Percentiles rank a stretch among this genome's conserved stretches.
phyloP scores from a whole-genome alignment of 2,113 vertebrate genomes.

The Dolichallabes microphthalmus region DNA sequence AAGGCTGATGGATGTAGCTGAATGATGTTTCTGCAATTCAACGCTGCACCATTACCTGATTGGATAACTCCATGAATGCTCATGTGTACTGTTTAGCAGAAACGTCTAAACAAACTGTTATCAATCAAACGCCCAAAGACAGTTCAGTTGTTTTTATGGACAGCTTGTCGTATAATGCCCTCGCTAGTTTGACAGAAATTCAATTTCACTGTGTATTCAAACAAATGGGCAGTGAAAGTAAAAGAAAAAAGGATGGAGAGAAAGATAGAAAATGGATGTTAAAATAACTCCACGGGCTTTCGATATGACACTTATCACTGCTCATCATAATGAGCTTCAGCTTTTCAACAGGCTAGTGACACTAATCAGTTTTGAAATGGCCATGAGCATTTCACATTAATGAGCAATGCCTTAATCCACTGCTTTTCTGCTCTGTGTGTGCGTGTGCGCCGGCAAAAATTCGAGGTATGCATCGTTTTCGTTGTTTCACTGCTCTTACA shows the following conservation, averaged over 20 bases:
- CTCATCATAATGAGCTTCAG: conserved; percentile 70
- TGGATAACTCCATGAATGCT: neutral
- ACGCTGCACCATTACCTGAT: too few relatives aligned
- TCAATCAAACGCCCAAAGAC: conserved; percentile 57
- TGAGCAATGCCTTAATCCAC: conserved; percentile 62
- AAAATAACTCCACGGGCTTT: conserved; percentile 51
- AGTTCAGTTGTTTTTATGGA: neutral
- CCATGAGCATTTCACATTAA: conserved; percentile 57
- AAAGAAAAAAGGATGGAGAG: neutral
- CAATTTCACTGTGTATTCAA: conserved; percentile 57
- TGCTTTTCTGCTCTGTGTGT: conserved; percentile 53
- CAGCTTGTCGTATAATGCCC: conserved; percentile 2
- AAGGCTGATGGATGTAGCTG: too few relatives aligned
- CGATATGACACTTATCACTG: conserved; percentile 66
- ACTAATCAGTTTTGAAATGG: conserved; percentile 55
- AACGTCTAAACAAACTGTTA: conserved; percentile 56
- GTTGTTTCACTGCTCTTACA: conserved; percentile 25
- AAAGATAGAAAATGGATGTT: conserved; percentile 46
- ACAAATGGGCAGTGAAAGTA: conserved; percentile 44
- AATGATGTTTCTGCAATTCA: neutral
- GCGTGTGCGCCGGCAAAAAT: neutral
- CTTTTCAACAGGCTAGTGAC: conserved; percentile 62
- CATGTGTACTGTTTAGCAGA: conserved; percentile 45
- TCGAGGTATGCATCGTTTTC: conserved; percentile 15
- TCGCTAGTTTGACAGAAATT: conserved; percentile 61